phyloP scores from a whole-genome alignment of 2,113 vertebrate genomes.

The Cynoglossus semilaevis region DNA sequence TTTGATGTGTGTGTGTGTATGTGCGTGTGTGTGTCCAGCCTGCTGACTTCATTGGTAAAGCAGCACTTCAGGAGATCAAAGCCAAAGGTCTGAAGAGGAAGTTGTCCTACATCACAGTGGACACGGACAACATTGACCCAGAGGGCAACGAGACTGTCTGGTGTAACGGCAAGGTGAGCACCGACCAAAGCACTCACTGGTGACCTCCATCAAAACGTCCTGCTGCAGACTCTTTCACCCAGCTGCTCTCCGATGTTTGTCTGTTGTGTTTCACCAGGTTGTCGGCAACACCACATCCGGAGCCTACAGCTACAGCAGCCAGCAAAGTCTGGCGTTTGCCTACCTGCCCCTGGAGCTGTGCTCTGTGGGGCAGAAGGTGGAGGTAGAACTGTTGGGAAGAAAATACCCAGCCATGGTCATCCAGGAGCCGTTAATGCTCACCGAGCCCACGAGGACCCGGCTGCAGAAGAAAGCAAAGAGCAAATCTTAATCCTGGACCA shows the following conservation, averaged over 20 bases:
- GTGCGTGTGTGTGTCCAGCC: conserved; percentile 70
- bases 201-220: not conserved
- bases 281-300: conserved; percentile 96
- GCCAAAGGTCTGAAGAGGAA: conserved; percentile 84
- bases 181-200: not conserved
- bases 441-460: conserved; percentile 84
- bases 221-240: not conserved
- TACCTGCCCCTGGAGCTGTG: conserved; percentile 86
- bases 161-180: conserved; percentile 84
- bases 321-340: conserved; percentile 89
- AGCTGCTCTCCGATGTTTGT: not conserved
- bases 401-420: conserved; percentile 83
- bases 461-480: conserved; percentile 80
- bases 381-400: conserved; percentile 90
- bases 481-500: conserved; percentile 30
- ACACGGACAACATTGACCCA: conserved; percentile 88
- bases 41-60: conserved; percentile 91
- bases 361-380: conserved; percentile 85
- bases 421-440: conserved; percentile 87
- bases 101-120: conserved; percentile 85
- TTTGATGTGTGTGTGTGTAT: not conserved
- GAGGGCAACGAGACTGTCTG: conserved; percentile 97
- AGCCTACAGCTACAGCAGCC: conserved; percentile 86
- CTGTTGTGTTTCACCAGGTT: conserved; percentile 76
- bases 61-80: conserved; percentile 89